Base-by-base conservation (phyloP, 2,888 invertebrate genomes). In the Celastrina argiolus region DNA sequence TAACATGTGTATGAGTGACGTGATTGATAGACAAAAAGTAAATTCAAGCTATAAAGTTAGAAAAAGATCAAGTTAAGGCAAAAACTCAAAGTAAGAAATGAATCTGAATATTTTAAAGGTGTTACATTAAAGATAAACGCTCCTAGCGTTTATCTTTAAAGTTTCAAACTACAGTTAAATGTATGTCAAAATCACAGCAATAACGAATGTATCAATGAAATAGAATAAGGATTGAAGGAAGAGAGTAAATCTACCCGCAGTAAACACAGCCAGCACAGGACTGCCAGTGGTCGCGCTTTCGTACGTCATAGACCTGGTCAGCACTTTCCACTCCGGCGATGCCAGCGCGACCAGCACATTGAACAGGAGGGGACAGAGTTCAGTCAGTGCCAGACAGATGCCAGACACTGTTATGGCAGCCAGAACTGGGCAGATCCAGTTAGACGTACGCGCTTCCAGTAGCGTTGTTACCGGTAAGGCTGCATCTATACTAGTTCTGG, bases 221-320 rank as follows among this genome's bases (percentile, higher is more conserved):
- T n/a, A n/a, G n/a, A n/a, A n/a, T n/a, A n/a, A n/a, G n/a, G n/a
- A n/a, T n/a, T n/a, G n/a, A n/a, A n/a, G n/a, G n/a, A n/a, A n/a
- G n/a, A n/a, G n/a, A n/a, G n/a, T n/a, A n/a, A 1, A 36, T 12
- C 8, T 74, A 93, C 93, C 93, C 76, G 93, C 93, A 66, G 93
- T 92, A 74, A 94, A 93, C 41, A 93, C 93, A n/a, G 93, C 94
- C 31, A 93, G 77, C 2, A 94, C 92, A 2, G 93, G 93, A 69
- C 93, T 93, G 36, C 93, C 93, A 58, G 93, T 94, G 10, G 92
- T 87, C 2, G 92, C 81, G 72, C 92, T 93, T 75, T 92, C 92
- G 69, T 93, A 93, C 14, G 93, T 91, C 82, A 94, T 90, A 1
- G 92, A 92, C 59, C 93, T 87, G 10, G 94, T 93, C 34, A 94